These are phyloP conservation scores for Phaedon cochleariae DNA, from an alignment of 2,888 invertebrate species.

Conservation along the genomic window DNA sequence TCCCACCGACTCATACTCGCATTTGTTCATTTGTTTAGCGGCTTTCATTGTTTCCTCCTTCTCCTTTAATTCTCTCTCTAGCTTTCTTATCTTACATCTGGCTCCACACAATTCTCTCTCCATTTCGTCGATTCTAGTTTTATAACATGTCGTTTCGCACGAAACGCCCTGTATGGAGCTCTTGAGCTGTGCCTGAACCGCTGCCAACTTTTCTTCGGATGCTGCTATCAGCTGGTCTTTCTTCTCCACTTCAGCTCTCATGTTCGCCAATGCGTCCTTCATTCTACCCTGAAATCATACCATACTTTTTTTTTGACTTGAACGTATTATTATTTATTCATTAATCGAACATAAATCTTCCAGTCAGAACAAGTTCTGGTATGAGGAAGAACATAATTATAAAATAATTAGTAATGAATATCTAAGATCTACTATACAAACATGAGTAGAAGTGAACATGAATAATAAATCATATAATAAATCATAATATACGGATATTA, in stretches of 20 bases:
- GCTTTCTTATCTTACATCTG: constrained; percentile 36
- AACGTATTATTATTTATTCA: too few species aligned
- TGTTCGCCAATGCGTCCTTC: constrained; percentile 35
- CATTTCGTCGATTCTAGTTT: constrained; percentile 47
- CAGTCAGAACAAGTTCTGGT: too few species aligned
- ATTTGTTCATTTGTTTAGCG: constrained; percentile 30
- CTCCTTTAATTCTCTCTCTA: constrained; percentile 39
- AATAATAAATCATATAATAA: too few species aligned
- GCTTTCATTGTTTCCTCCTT: constrained; percentile 26
- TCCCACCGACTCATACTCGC: constrained; percentile 37
- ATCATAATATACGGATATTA: too few species aligned
- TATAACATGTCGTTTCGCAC: constrained; percentile 50
- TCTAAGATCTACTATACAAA: too few species aligned
- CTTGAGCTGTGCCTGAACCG: constrained; percentile 52
- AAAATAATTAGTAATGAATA: too few species aligned
- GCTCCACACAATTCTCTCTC: constrained; percentile 43
- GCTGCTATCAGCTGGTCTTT: constrained; percentile 53
- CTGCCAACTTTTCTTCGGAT: constrained; percentile 54
- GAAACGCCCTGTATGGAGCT: constrained; percentile 52
- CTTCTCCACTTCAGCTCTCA: constrained; percentile 54
- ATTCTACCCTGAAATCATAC: constrained; percentile 31
- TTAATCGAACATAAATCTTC: too few species aligned
- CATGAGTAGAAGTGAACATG: too few species aligned
- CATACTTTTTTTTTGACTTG: too few species aligned
- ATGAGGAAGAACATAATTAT: too few species aligned